Evolutionary conservation across 1,140 invertebrate species (phyloP).

Genomic region (Drosophila nigrodunni): DNA sequence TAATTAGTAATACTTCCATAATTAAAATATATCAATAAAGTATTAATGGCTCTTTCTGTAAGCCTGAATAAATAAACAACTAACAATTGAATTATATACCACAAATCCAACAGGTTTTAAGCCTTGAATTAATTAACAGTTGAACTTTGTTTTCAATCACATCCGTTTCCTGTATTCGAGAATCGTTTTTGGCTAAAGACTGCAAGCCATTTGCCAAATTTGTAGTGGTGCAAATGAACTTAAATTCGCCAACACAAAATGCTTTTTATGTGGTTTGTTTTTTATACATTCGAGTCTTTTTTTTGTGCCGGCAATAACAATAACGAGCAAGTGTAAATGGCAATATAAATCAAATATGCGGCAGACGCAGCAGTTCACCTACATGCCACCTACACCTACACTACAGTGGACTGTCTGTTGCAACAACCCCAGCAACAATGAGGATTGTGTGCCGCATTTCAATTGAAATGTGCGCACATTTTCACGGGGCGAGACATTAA

Average conservation of each 20-base stretch:
- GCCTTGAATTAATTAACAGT: neutral
- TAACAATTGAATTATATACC: neutral
- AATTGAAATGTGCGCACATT: constrained; percentile 78
- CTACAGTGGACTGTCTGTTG: constrained; percentile 17
- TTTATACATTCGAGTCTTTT: too few species aligned
- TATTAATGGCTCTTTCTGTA: too few species aligned
- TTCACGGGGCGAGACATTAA: constrained; percentile 45
- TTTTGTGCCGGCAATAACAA: constrained; percentile 54
- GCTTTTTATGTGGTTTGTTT: constrained; percentile 27
- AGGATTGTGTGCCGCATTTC: constrained; percentile 55
- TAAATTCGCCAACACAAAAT: constrained; percentile 26
- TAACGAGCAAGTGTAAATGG: constrained; percentile 66
- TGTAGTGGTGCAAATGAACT: constrained; percentile 31
- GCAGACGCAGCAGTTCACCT: constrained; percentile 56
- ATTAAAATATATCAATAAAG: too few species aligned
- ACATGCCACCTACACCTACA: constrained; percentile 51
- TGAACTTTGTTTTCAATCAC: neutral
- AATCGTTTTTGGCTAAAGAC: constrained; percentile 22
- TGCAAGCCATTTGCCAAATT: constrained; percentile 11
- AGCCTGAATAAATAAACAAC: neutral
- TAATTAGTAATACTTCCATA: too few species aligned
- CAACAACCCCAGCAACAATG: constrained; percentile 42
- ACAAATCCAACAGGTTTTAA: neutral
- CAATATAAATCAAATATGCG: constrained; percentile 69
- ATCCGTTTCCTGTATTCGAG: neutral